phyloP scores from a whole-genome alignment of 64 coral and sea anemone species.

The Actinia equina region DNA sequence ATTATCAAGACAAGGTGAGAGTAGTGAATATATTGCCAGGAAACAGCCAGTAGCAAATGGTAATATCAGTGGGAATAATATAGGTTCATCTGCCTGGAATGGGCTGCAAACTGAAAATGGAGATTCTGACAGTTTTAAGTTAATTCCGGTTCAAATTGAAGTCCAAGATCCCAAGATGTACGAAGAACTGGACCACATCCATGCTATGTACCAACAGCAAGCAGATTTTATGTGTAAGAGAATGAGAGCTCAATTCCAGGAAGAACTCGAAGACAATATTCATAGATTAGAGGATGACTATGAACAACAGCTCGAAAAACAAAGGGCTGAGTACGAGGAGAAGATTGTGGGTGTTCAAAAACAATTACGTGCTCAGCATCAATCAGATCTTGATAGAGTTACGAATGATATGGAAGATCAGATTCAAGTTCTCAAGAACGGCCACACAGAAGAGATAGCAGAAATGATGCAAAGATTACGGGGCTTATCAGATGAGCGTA shows the following conservation, averaged over 20 bases:
- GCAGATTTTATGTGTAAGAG: conserved; percentile 61
- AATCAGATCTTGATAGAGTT: conserved; percentile 77
- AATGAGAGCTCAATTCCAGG: conserved; percentile 73
- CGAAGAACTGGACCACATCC: conserved; percentile 20
- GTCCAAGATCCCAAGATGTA: background rate
- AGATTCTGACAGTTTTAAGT: conserved; percentile 11
- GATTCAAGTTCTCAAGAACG: conserved; percentile 79
- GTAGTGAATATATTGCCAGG: background rate
- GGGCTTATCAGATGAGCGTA: conserved; percentile 82
- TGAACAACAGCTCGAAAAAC: conserved; percentile 81
- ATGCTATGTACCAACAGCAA: conserved; percentile 76
- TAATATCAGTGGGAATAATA: background rate
- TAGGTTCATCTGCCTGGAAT: background rate
- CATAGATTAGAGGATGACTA: conserved; percentile 77
- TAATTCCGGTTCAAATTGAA: background rate
- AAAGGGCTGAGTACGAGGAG: conserved; percentile 72
- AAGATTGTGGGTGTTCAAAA: conserved; percentile 61
- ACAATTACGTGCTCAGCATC: conserved; percentile 73
- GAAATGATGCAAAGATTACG: conserved; percentile 72
- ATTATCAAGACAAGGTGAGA: conserved; percentile 3
- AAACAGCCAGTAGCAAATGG: background rate
- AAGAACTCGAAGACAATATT: conserved; percentile 73
- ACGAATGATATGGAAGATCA: conserved; percentile 96
- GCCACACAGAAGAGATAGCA: conserved; percentile 71
- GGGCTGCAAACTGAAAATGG: conserved; percentile 2